phyloP scores from a whole-genome alignment of 2,113 vertebrate species.

The Gobius niger region DNA sequence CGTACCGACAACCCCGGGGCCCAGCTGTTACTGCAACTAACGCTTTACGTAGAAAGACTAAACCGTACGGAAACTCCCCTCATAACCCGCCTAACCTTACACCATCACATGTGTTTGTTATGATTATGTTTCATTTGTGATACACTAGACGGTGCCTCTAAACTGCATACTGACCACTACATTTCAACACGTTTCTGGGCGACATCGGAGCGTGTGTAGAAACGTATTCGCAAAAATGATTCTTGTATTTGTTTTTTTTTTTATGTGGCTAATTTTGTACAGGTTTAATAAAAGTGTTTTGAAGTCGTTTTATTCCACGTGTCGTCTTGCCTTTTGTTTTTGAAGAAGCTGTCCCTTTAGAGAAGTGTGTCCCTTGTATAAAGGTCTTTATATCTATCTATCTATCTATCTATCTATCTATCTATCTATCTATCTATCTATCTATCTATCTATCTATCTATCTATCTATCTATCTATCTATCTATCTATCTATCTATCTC shows the following conservation, averaged over 20 bases:
- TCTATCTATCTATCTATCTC: too few species aligned
- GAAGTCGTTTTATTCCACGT: neutral
- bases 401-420: too few species aligned
- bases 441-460: too few species aligned
- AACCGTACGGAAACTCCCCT: neutral
- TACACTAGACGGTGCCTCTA: constrained; percentile 6
- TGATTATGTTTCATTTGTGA: constrained; percentile 17
- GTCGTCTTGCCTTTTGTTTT: too few species aligned
- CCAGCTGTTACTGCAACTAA: constrained; percentile 28
- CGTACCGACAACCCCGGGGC: neutral
- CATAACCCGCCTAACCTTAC: constrained; percentile 14
- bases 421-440: too few species aligned
- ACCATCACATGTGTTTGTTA: constrained; percentile 3
- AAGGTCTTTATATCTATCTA: too few species aligned
- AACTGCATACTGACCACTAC: constrained; percentile 6
- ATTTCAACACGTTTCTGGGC: neutral
- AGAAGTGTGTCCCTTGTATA: too few species aligned
- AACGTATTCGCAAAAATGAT: neutral
- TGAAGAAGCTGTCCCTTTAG: too few species aligned
- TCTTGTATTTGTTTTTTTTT: neutral
- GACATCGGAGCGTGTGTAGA: neutral
- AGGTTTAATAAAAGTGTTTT: neutral
- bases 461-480: too few species aligned
- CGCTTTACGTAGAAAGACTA: constrained; percentile 46
- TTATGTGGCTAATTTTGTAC: neutral